Evolutionary conservation across 2,113 vertebrate species (phyloP), one percentile per base, ranked within the genome.

Genomic region (Boleophthalmus pectinirostris): DNA sequence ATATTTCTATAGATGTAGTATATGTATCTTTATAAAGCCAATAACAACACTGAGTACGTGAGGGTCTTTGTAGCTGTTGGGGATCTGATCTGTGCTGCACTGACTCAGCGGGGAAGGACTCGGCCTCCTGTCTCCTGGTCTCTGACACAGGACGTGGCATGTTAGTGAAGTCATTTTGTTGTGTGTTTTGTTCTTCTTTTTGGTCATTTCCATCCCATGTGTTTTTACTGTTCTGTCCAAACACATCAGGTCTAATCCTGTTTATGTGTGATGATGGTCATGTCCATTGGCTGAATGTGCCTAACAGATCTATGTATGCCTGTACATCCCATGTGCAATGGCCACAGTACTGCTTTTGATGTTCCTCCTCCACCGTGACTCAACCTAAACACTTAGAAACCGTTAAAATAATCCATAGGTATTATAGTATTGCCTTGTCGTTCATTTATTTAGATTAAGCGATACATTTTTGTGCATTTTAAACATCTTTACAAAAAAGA

Each of bases 241-340:
- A 88, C 82, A 82, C 85, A 92, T 91, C 89, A 87, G 90, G 87
- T 87, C 80, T 80, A 80, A 69, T 88, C 88, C 90, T 90, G 89
- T 89, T 83, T 69, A 88, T 90, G 88, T 89, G 90, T 90, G 84
- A 83, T 88, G 84, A 90, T 76, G 87, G 83, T 91, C 88, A 90
- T 90, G 89, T 90, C 68, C 89, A 91, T 89, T 82, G 89, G 87
- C 90, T 91, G 86, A 85, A 78, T 90, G 86, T 88, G 87, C 83
- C 84, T 86, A 87, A 87, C 81, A 85, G 83, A 84, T 83, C 67
- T 83, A 79, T 89, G 82, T 85, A 80, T 88, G 81, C 84, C 85
- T 84, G 86, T 88, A 87, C 85, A 90, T 86, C 81, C 80, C 87
- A 91, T 85, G 85, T 91, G 86, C 87, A 83, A 87, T 82, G 84